These are phyloP conservation scores for Lithobates sylvaticus DNA, from an alignment of 2,797 vertebrate species.

Conservation along the genomic window DNA sequence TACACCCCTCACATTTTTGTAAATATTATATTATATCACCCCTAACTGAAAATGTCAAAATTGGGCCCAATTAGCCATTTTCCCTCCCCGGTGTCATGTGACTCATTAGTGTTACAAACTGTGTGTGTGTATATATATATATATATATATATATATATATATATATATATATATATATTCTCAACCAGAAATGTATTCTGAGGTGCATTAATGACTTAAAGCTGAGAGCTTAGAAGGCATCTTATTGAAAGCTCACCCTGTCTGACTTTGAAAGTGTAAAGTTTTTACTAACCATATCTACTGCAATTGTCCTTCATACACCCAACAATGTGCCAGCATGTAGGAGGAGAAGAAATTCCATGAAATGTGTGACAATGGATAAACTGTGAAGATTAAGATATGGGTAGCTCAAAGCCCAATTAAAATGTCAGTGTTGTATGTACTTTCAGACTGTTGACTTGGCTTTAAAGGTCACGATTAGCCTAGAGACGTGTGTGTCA, in stretches of 20 bases:
- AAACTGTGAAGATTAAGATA: slow-evolving; percentile 23
- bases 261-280: not conserved
- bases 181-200: no score
- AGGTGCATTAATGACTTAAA: not conserved
- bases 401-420: slow-evolving; percentile 28
- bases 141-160: no score
- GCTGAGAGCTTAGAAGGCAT: not conserved
- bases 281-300: not conserved
- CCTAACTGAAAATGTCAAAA: no score
- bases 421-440: slow-evolving; percentile 49
- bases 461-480: slow-evolving; percentile 43
- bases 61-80: no score
- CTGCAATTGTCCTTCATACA: not conserved
- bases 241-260: not conserved
- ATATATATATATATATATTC: no score
- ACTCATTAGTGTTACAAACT: no score
- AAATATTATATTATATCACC: no score
- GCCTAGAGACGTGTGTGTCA: slow-evolving; percentile 20
- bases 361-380: slow-evolving; percentile 39
- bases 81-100: no score
- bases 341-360: slow-evolving; percentile 16
- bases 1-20: no score
- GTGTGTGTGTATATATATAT: no score
- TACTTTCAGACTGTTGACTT: slow-evolving; percentile 41
- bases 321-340: not conserved